A percentile compares a stretch with the other conserved stretches of the same genome.
Conservation (phyloP, 1,140 invertebrate species). For the Bilobella aurantiaca region DNA sequence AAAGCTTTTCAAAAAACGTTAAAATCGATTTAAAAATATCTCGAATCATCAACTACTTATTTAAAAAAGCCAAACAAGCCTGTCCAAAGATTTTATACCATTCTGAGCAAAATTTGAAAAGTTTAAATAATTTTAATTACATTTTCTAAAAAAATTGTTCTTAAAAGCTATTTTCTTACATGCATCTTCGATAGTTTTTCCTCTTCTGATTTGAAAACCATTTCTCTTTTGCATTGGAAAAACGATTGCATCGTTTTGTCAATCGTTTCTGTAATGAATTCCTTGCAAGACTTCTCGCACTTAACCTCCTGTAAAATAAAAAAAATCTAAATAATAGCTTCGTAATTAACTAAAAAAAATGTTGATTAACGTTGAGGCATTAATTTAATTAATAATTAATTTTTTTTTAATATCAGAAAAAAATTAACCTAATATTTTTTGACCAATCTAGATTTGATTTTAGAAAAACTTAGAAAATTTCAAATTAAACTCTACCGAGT, state of each 20-base stretch:
- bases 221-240: slow-evolving; percentile 5
- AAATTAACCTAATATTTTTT: background rate
- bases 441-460: background rate
- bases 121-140: too few relatives aligned
- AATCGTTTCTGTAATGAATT: background rate
- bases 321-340: background rate
- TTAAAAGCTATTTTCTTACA: slow-evolving; percentile 1
- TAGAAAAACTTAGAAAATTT: background rate
- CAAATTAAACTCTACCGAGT: background rate
- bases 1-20: too few relatives aligned
- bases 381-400: background rate
- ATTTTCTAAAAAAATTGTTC: background rate
- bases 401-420: background rate
- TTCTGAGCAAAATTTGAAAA: too few relatives aligned
- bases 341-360: background rate
- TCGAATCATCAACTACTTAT: too few relatives aligned
- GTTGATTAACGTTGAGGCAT: background rate
- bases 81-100: too few relatives aligned
- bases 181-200: background rate
- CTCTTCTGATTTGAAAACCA: background rate
- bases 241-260: slow-evolving; percentile 2
- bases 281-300: background rate
- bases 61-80: too few relatives aligned
- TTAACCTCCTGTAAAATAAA: background rate
- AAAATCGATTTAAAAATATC: too few relatives aligned